Percentiles rank a stretch among this genome's conserved stretches.
Conservation (phyloP, 1,140 invertebrate species). For the Chymomyza costata region DNA sequence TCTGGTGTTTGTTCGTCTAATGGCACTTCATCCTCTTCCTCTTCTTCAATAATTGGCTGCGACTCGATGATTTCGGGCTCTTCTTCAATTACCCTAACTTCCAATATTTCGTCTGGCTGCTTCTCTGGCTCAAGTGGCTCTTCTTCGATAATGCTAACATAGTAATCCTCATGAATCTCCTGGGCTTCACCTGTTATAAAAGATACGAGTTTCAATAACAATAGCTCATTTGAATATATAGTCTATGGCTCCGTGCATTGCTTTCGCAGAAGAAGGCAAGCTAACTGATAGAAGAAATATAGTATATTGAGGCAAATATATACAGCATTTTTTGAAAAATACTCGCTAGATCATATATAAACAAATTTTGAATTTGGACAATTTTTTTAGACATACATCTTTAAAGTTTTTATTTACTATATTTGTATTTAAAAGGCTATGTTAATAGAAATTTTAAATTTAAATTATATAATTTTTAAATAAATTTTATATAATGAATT, state of each 20-base stretch:
- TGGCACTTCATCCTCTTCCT: constrained; percentile 51
- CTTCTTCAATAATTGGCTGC: constrained; percentile 60
- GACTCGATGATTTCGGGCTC: constrained; percentile 43
- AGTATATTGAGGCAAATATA: constrained; percentile 32
- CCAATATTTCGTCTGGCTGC: constrained; percentile 44
- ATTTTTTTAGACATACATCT: too few relatives aligned
- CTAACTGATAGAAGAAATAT: constrained; percentile 43
- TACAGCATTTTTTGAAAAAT: constrained; percentile 36
- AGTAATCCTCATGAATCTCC: constrained; percentile 60
- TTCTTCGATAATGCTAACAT: constrained; percentile 63
- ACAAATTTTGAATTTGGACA: neutral
- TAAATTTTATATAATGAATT: too few relatives aligned
- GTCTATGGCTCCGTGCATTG: constrained; percentile 45
- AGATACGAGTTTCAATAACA: constrained; percentile 34
- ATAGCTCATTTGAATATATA: constrained; percentile 4
- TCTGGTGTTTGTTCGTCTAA: constrained; percentile 22
- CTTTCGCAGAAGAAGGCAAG: constrained; percentile 53
- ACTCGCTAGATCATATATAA: constrained; percentile 18
- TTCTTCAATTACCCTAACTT: constrained; percentile 63
- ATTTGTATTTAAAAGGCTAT: neutral
- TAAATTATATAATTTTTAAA: too few relatives aligned
- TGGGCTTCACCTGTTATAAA: constrained; percentile 60
- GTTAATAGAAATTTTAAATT: too few relatives aligned
- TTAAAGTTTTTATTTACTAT: constrained; percentile 6
- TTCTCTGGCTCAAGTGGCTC: constrained; percentile 51